phyloP scores from a whole-genome alignment of 2,113 vertebrate species.

The Perca fluviatilis region DNA sequence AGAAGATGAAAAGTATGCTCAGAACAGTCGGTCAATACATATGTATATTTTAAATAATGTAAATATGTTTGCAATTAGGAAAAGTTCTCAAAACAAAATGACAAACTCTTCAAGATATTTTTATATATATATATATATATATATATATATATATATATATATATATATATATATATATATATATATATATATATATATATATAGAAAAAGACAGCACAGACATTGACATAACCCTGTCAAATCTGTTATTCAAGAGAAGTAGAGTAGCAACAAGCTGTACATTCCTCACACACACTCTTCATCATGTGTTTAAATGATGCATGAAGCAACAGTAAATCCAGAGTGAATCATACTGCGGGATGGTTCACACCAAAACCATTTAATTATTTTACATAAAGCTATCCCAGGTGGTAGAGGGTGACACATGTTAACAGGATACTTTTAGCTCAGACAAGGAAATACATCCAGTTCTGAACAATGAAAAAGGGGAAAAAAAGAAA shows the following conservation, averaged over 20 bases:
- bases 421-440: not conserved
- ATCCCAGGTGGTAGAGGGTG: not conserved
- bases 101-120: slow-evolving; percentile 3
- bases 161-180: not conserved
- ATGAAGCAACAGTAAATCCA: not conserved
- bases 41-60: slow-evolving; percentile 9
- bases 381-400: slow-evolving; percentile 12
- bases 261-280: not conserved
- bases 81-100: slow-evolving; percentile 22
- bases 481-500: not conserved
- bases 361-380: not conserved
- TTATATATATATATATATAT: too few species aligned
- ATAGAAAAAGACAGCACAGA: slow-evolving; percentile 7
- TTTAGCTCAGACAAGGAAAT: not conserved
- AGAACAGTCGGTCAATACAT: slow-evolving; percentile 20
- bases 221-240: slow-evolving; percentile 18
- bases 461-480: slow-evolving; percentile 9
- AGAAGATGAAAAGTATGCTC: slow-evolving; percentile 24
- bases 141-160: not conserved
- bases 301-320: not conserved
- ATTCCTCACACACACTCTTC: slow-evolving; percentile 3
- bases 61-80: slow-evolving; percentile 33
- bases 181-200: too few species aligned
- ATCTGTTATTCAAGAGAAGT: slow-evolving; percentile 1
- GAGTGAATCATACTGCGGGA: not conserved